phyloP scores from a whole-genome alignment of 1,140 invertebrate genomes.

The Maniola jurtina region DNA sequence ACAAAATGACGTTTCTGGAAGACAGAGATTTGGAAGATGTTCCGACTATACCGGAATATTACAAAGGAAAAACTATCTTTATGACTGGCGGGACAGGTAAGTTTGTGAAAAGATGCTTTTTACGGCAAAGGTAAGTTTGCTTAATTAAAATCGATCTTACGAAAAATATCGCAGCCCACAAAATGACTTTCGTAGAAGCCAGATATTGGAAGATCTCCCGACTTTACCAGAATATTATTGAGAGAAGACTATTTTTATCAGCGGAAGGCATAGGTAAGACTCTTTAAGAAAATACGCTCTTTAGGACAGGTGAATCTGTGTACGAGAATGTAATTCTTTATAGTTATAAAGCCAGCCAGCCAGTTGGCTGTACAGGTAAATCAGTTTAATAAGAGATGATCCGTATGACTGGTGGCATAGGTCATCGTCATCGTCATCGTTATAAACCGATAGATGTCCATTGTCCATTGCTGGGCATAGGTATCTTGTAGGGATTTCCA shows the following conservation, averaged over 20 bases:
- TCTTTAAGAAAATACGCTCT: neutral
- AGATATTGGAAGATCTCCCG: constrained; percentile 41
- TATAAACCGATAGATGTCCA: no score
- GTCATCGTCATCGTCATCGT: no score
- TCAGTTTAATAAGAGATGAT: no score
- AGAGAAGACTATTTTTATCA: constrained; percentile 67
- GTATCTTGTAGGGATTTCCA: no score
- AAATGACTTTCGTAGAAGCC: constrained; percentile 54
- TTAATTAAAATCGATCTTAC: neutral
- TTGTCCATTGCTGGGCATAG: no score
- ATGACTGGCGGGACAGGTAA: constrained; percentile 9
- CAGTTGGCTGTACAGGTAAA: no score
- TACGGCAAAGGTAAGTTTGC: neutral
- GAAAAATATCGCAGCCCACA: constrained; percentile 3
- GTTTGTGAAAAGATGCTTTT: no score
- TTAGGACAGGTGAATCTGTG: no score
- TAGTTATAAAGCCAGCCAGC: no score
- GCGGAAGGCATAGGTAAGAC: constrained; percentile 63
- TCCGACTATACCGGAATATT: constrained; percentile 3
- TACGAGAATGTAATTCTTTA: no score
- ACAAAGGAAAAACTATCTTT: constrained; percentile 1
- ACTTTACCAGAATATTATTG: constrained; percentile 60
- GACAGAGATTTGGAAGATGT: neutral
- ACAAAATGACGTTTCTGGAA: constrained; percentile 3
- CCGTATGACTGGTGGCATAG: no score